These are phyloP conservation scores for Panthera tigris DNA, from an alignment of 2,113 vertebrate genomes.

Conservation along the genomic window DNA sequence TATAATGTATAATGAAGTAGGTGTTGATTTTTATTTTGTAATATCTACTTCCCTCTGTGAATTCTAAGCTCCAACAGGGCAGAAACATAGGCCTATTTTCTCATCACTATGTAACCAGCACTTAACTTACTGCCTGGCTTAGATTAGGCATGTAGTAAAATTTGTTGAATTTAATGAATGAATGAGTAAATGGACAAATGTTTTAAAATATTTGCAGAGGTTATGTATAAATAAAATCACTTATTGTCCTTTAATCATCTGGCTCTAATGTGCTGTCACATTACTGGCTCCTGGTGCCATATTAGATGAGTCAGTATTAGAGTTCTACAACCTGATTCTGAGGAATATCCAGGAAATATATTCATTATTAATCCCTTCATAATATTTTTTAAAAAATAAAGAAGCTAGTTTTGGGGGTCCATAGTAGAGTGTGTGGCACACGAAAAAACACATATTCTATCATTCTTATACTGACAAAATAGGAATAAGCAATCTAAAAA, in stretches of 20 bases:
- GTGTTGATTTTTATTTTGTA: neutral
- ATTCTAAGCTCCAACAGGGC: neutral
- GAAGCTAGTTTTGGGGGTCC: neutral
- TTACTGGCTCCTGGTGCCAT: neutral
- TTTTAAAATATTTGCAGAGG: neutral
- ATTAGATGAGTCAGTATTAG: accelerated
- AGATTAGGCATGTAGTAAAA: neutral
- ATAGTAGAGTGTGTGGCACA: neutral
- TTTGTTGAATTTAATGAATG: neutral
- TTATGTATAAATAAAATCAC: neutral
- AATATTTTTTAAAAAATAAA: neutral
- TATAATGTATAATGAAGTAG: neutral
- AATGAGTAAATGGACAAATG: neutral
- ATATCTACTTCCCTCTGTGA: neutral
- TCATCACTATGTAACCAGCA: neutral
- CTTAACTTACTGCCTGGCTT: neutral
- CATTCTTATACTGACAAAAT: neutral
- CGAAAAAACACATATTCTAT: neutral
- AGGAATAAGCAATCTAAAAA: neutral
- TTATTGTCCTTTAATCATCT: neutral
- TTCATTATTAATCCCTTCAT: neutral
- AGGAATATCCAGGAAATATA: neutral
- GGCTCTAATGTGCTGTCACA: neutral
- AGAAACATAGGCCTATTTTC: neutral
- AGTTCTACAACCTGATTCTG: neutral